Evolutionary conservation across 2,113 vertebrate genomes (phyloP).

Genomic region (Asarcornis scutulata): DNA sequence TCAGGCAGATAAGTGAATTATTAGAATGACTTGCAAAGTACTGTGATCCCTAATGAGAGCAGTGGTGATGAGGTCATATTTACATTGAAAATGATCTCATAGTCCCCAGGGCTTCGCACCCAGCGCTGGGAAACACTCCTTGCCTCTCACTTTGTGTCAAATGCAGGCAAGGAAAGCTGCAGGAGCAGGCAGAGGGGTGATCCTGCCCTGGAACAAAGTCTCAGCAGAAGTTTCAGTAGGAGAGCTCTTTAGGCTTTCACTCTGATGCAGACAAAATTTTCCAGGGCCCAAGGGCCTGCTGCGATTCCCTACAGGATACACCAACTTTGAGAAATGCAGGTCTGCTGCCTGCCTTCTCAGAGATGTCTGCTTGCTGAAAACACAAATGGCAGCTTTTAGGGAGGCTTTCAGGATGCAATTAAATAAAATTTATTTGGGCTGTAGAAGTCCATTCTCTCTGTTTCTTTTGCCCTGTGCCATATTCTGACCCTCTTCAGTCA

Average conservation of each 20-base stretch:
- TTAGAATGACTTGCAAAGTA: conserved; percentile 49
- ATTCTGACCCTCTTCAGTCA: fast-evolving
- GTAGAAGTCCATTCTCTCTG: neutral
- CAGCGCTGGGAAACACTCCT: neutral
- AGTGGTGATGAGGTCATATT: conserved; percentile 30
- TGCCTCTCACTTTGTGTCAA: neutral
- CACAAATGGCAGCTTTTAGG: neutral
- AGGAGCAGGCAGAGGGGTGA: neutral
- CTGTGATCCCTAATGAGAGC: conserved; percentile 9
- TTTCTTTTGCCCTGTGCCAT: neutral
- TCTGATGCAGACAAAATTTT: conserved; percentile 47
- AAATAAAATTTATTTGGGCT: neutral
- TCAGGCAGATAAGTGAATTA: conserved; percentile 24
- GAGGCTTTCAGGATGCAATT: conserved; percentile 68
- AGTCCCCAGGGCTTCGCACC: neutral
- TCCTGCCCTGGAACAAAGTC: neutral
- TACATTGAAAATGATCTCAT: conserved; percentile 48
- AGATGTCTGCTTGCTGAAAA: conserved; percentile 1
- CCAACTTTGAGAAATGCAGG: conserved; percentile 10
- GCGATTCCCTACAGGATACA: conserved; percentile 35
- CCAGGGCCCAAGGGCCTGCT: neutral
- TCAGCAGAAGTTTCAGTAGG: conserved; percentile 29
- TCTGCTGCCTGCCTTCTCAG: neutral
- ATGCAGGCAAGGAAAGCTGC: neutral
- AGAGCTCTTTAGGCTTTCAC: conserved; percentile 43